phyloP scores from a whole-genome alignment of 2,113 vertebrate genomes.

The Pollachius pollachius region DNA sequence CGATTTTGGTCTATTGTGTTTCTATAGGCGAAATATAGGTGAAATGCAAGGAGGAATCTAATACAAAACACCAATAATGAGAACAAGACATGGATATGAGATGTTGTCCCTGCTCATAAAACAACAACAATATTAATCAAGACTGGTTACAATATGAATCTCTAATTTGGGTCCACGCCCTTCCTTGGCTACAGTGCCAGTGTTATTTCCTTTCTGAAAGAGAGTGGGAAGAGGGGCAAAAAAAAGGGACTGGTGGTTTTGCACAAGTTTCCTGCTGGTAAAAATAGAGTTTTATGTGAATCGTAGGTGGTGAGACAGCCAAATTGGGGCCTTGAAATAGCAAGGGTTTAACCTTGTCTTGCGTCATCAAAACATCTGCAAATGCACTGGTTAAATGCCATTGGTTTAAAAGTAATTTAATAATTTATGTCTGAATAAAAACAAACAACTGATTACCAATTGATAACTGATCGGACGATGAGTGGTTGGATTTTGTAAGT shows the following conservation, averaged over 20 bases:
- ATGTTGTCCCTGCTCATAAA: conserved; percentile 21
- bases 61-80: not conserved
- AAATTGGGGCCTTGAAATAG: conserved; percentile 33
- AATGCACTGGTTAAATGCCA: conserved; percentile 6
- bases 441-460: too few species aligned
- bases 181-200: conserved; percentile 76
- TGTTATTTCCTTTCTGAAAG: conserved; percentile 81
- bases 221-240: conserved; percentile 71
- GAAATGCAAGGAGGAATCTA: too few species aligned
- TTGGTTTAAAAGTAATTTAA: not conserved
- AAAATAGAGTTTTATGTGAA: conserved; percentile 65
- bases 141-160: conserved; percentile 10
- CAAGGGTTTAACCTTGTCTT: conserved; percentile 59
- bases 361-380: conserved; percentile 48
- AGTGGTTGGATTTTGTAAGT: too few species aligned
- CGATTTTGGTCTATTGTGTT: conserved; percentile 11
- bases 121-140: conserved; percentile 9
- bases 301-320: conserved; percentile 41
- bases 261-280: conserved; percentile 74
- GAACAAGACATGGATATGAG: not conserved
- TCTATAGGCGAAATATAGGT: not conserved
- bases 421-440: too few species aligned
- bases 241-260: conserved; percentile 76
- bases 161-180: conserved; percentile 34
- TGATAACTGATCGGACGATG: too few species aligned